Percentiles rank a stretch among this genome's conserved stretches.
phyloP scores from a whole-genome alignment of 2,113 vertebrate species.

The Serilophus lunatus region DNA sequence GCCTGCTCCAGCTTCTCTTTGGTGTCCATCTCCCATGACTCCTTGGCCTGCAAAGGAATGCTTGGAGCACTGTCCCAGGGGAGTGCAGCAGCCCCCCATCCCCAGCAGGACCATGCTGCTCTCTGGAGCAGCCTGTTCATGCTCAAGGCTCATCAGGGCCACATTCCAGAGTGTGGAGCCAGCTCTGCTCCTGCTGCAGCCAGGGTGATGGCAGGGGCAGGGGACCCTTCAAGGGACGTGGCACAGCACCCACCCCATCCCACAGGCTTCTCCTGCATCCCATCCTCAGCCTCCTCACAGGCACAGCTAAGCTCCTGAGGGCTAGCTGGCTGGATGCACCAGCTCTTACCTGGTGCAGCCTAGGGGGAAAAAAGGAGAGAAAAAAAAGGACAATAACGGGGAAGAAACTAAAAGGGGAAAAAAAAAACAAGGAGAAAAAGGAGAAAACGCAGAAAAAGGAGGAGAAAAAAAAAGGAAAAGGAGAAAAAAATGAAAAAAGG shows the following conservation, averaged over 20 bases:
- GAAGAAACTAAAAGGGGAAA: neutral
- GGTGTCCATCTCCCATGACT: conserved; percentile 96
- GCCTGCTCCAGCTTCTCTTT: conserved; percentile 89
- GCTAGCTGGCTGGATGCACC: neutral
- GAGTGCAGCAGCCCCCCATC: neutral
- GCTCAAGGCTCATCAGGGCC: neutral
- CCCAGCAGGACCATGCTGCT: rapidly evolving
- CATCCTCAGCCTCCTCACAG: neutral
- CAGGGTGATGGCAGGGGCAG: neutral
- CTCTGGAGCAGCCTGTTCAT: neutral
- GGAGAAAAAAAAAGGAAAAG: neutral
- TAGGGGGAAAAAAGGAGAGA: rapidly evolving
- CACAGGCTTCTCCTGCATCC: neutral
- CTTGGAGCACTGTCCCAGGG: neutral
- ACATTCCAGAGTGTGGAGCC: neutral
- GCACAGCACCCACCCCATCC: neutral
- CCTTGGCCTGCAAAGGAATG: conserved; percentile 83
- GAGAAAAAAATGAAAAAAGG: rapidly evolving
- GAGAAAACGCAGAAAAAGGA: neutral
- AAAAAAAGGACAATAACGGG: neutral
- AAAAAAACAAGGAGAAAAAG: neutral
- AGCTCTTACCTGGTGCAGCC: conserved; percentile 34
- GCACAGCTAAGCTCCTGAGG: neutral
- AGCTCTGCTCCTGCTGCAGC: neutral
- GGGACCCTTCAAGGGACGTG: neutral